phyloP scores from a whole-genome alignment of 2,797 vertebrate genomes.

The Hafferia zeledoni region DNA sequence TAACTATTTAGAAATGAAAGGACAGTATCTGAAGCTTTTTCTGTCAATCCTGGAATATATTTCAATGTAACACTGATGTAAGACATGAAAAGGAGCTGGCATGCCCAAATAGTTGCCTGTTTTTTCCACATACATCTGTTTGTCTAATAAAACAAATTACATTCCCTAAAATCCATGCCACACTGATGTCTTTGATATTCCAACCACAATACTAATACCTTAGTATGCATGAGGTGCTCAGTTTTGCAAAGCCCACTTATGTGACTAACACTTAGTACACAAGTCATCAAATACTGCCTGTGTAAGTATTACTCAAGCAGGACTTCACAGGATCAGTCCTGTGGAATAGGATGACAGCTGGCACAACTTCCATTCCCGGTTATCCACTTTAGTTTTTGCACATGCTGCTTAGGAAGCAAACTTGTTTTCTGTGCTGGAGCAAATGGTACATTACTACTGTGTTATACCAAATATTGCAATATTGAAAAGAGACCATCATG shows the following conservation, averaged over 20 bases:
- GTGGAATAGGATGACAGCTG: background rate
- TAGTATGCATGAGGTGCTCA: background rate
- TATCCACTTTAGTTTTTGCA: background rate
- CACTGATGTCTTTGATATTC: background rate
- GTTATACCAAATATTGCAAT: background rate
- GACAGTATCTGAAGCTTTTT: background rate
- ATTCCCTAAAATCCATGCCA: background rate
- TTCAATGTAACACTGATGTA: background rate
- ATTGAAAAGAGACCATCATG: background rate
- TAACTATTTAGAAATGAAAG: conserved; percentile 42
- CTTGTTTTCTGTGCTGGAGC: background rate
- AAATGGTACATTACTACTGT: background rate
- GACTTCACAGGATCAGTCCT: background rate
- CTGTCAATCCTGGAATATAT: background rate
- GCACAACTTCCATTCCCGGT: background rate
- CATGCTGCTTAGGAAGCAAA: background rate
- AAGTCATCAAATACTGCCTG: background rate
- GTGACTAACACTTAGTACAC: background rate
- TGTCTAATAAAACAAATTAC: background rate
- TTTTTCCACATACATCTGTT: conserved; percentile 3
- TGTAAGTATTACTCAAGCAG: background rate
- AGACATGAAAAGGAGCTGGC: background rate
- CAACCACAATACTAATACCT: background rate
- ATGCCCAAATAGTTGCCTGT: background rate
- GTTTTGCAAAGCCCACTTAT: background rate